Evolutionary conservation across 2,797 vertebrate species (phyloP), one percentile per base, ranked within the genome.

Genomic region (Eremophila alpestris): DNA sequence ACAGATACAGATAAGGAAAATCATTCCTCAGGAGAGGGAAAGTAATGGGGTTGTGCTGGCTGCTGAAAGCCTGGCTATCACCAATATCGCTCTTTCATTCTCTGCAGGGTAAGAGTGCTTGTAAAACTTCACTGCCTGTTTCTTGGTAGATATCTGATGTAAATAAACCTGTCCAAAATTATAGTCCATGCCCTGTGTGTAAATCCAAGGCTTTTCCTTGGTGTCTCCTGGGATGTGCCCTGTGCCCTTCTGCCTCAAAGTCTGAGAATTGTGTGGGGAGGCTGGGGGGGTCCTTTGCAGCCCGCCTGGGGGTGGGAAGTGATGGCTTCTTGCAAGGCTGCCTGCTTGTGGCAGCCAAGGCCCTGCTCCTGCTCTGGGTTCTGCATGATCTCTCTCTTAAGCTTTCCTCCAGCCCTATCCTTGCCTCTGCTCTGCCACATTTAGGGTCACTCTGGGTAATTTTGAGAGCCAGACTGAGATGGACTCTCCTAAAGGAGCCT

Each of bases 271-370:
- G n/a, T 24, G n/a, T 49, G 29, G 17, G 27, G 38, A 63, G 24
- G 16, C 32, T 55, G n/a, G 4, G 11, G 21, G 21, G 9, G 17
- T 68, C 12, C 12, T 27, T 2, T 34, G 38, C 21, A 29, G 27
- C 2, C 1, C 73, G 40, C 6, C 19, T 4, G 1, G 7, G 17
- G 7, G 2, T 67, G 40, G 48, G 48, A 87, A 79, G 29, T 23
- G 21, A 6, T 1, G 4, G n/a, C 9, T 64, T 27, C n/a, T 83
- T 0, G 0, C 2, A 8, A 45, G 30, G 46, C 9, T 0, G 0
- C 45, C 2, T 8, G 11, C 41, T 89, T 24, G 36, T 7, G 5
- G 43, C 51, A 65, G 40, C 30, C 1, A 5, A 41, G 40, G 52
- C 26, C 8, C 40, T 36, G 16, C 20, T 67, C 10, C 27, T 36